A percentile compares a stretch with the other conserved stretches of the same genome.
These are phyloP conservation scores for Trichonephila inaurata DNA, from an alignment of 1,140 invertebrate species.

Conservation along the genomic window DNA sequence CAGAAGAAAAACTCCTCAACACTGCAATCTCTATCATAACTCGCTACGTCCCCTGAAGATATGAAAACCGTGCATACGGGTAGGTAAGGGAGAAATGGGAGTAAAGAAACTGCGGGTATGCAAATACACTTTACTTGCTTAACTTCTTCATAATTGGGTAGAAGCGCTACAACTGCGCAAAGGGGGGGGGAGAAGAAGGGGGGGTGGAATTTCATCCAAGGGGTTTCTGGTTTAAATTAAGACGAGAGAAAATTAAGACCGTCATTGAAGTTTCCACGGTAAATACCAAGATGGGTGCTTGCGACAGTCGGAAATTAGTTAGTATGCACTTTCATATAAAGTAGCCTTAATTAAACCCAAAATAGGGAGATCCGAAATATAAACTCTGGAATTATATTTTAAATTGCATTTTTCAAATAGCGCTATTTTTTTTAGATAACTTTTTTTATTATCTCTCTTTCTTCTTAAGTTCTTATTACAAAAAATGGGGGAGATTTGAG, in stretches of 20 bases:
- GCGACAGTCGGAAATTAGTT: conserved; percentile 57
- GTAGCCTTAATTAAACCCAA: conserved; percentile 46
- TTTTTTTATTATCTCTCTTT: neutral
- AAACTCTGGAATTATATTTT: conserved; percentile 44
- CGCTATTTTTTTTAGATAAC: neutral
- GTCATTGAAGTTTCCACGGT: conserved; percentile 1
- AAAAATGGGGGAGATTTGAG: conserved; percentile 11
- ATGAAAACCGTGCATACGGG: neutral
- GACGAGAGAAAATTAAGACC: conserved; percentile 55
- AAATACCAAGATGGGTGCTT: conserved; percentile 10
- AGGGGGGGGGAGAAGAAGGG: neutral
- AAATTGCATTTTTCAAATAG: conserved; percentile 55
- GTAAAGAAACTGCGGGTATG: conserved; percentile 18
- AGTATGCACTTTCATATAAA: conserved; percentile 23
- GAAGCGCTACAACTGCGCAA: conserved; percentile 18
- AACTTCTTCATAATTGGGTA: conserved; percentile 60
- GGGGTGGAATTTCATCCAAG: conserved; percentile 6
- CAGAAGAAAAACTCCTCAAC: neutral
- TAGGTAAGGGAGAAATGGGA: neutral
- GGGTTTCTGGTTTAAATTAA: conserved; percentile 62
- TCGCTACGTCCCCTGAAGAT: neutral
- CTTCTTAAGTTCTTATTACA: conserved; percentile 21
- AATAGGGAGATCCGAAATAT: neutral
- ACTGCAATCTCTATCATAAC: conserved; percentile 55
- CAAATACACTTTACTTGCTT: conserved; percentile 56